phyloP scores from a whole-genome alignment of 2,113 vertebrate species.

The Chelonoidis abingdonii region DNA sequence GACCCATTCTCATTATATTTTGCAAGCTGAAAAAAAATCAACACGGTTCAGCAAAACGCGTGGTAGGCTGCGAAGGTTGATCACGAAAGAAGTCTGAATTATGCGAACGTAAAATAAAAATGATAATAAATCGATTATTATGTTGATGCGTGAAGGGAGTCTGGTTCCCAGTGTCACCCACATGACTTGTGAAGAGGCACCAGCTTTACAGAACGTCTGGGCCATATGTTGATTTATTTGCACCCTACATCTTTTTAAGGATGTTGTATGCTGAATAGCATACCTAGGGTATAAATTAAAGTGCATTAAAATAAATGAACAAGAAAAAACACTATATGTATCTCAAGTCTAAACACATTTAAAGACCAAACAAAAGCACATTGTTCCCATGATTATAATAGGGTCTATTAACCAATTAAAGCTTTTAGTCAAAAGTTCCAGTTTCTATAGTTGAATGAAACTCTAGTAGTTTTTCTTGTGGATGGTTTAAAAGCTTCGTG shows the following conservation, averaged over 20 bases:
- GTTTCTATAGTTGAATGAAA: constrained; percentile 42
- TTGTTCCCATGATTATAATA: constrained; percentile 33
- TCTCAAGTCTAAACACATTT: not conserved
- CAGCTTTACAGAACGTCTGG: constrained; percentile 60
- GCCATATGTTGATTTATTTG: constrained; percentile 73
- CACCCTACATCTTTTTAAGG: constrained; percentile 42
- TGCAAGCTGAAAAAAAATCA: not conserved
- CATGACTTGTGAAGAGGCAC: constrained; percentile 65
- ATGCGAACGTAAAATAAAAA: constrained; percentile 54
- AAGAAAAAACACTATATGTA: not conserved
- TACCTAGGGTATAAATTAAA: constrained; percentile 48
- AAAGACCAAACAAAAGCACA: constrained; percentile 17
- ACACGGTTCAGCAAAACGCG: not conserved
- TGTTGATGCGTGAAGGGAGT: constrained; percentile 34
- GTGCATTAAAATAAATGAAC: constrained; percentile 9
- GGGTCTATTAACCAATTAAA: constrained; percentile 28
- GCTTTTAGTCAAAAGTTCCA: constrained; percentile 32
- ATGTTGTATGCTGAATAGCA: constrained; percentile 8
- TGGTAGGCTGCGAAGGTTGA: not conserved
- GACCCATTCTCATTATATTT: not conserved
- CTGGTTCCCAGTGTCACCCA: constrained; percentile 19
- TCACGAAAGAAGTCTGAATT: not conserved
- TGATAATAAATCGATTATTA: not conserved
- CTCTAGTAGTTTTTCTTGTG: not conserved
- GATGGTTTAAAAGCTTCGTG: constrained; percentile 1